Conservation (phyloP, 2,113 vertebrate species). For the Nymphicus hollandicus region DNA sequence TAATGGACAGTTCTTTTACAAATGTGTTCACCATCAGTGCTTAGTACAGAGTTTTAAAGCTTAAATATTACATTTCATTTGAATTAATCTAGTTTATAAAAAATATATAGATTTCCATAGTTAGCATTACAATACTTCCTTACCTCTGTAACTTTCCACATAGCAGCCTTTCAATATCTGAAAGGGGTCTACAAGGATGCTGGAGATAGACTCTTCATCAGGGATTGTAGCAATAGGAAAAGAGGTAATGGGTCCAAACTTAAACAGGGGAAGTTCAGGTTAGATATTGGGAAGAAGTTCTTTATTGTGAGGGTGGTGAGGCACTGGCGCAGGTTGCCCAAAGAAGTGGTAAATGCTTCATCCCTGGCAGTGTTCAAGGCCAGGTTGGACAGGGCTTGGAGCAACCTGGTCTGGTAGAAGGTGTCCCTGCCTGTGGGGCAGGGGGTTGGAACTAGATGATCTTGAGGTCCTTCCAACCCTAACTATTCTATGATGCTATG, state of each 20-base stretch:
- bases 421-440: background rate
- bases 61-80: background rate
- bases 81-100: background rate
- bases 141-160: background rate
- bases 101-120: background rate
- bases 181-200: background rate
- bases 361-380: background rate
- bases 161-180: background rate
- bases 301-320: background rate
- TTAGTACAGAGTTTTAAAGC: background rate
- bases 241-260: background rate
- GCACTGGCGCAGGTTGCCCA: too few species aligned
- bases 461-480: background rate
- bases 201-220: background rate
- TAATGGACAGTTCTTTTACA: background rate
- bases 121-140: background rate
- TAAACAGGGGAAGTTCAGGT: background rate
- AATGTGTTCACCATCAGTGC: background rate
- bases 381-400: background rate
- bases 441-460: background rate
- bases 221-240: background rate
- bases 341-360: background rate
- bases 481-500: background rate
- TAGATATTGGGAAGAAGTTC: background rate
- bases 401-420: background rate